Conservation (phyloP, 1,140 invertebrate genomes). For the Microplitis demolitor region DNA sequence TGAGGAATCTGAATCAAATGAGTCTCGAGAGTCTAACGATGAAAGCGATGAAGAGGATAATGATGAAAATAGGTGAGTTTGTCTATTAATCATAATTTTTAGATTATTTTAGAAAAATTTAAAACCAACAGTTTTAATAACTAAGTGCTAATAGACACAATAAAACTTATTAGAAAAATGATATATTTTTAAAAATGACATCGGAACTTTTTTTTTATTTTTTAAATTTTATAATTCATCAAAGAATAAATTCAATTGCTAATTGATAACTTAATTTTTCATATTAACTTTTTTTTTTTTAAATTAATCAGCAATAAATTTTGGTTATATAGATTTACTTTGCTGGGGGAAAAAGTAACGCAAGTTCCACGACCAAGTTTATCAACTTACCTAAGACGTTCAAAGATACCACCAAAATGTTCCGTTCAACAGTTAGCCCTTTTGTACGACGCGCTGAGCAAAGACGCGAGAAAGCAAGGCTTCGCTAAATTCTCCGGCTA, state of each 20-base stretch:
- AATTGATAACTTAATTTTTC: no score
- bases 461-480: slow-evolving; percentile 54
- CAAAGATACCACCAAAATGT: slow-evolving; percentile 40
- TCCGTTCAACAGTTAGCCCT: slow-evolving; percentile 47
- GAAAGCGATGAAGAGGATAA: slow-evolving; percentile 42
- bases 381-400: slow-evolving; percentile 40
- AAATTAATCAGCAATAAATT: slow-evolving; percentile 1
- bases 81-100: background rate
- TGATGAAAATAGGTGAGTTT: slow-evolving; percentile 45
- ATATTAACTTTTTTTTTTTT: background rate
- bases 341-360: slow-evolving; percentile 50
- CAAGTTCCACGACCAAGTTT: slow-evolving; percentile 54
- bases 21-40: background rate
- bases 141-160: no score
- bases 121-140: background rate
- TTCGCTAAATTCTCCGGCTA: slow-evolving; percentile 51
- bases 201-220: no score
- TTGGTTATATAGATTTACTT: slow-evolving; percentile 41
- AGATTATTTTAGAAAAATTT: background rate
- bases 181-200: no score
- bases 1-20: background rate
- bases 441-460: slow-evolving; percentile 51
- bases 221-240: no score
- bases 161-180: no score
- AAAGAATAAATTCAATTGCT: no score